Base-by-base conservation (phyloP, 2,113 vertebrate genomes). In the Vulpes lagopus region DNA sequence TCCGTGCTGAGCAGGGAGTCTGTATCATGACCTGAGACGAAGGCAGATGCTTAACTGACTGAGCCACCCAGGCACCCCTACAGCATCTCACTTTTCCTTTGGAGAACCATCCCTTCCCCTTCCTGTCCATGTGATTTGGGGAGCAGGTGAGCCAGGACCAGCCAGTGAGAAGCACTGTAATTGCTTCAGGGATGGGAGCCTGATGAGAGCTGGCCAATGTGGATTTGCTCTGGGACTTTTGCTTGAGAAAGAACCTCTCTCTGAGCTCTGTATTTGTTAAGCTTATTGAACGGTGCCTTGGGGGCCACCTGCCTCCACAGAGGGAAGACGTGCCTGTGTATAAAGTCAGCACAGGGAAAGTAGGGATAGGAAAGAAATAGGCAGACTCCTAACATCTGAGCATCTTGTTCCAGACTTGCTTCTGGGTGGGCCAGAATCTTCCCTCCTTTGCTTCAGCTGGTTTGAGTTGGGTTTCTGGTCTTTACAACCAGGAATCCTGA, bases 281-380 rank as follows among this genome's bases (percentile, higher is more conserved):
- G 35, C 8, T 3, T 22, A n/a, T 8, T 1, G 19, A 17, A 2
- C 0, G 49, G 59, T 12, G 5, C 53, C 35, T 1, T 1, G 3
- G 8, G 30, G 59, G 11, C 27, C 49, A 0, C 35, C 74, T 53
- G n/a, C 49, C 59, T 57, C 80, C 2, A 8, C 0, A 1, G 30
- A 78, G 23, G 20, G 55, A 32, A 79, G 25, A 19, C 0, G 0
- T 25, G 30, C 57, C 78, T 12, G n/a, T 19, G 62, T 19, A 15
- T 55, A 49, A 67, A 51, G 67, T 15, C 27, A 32, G 19, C 35
- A 4, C 16, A 3, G 87, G 73, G 51, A n/a, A 55, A 30, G n/a
- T 22, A 38, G 23, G 8, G 65, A 32, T 3, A n/a, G 60, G 51
- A 84, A 57, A 69, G 55, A 38, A 2, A 5, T 43, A 32, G 22